These are phyloP conservation scores for Marronus borbonicus DNA, from an alignment of 2,888 invertebrate species.

Conservation along the genomic window DNA sequence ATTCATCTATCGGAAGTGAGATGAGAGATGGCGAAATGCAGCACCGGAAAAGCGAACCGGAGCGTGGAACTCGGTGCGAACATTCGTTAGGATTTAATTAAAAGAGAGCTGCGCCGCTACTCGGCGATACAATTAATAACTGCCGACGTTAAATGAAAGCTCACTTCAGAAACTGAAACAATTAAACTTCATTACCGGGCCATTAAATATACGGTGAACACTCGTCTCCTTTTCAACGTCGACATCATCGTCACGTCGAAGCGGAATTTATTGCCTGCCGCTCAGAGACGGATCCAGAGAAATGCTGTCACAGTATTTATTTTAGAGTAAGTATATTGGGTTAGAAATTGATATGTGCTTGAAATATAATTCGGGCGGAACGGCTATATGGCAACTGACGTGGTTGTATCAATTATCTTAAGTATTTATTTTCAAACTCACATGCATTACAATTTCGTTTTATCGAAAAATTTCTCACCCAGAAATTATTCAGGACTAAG, in stretches of 20 bases:
- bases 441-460: too few relatives aligned
- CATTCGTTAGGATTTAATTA: slow-evolving; percentile 59
- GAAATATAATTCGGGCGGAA: too few relatives aligned
- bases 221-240: slow-evolving; percentile 50
- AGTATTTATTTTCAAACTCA: too few relatives aligned
- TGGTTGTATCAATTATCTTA: too few relatives aligned
- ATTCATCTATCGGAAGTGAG: slow-evolving; percentile 14
- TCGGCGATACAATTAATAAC: slow-evolving; percentile 57
- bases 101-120: slow-evolving; percentile 40
- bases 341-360: too few relatives aligned
- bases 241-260: slow-evolving; percentile 39
- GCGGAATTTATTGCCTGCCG: slow-evolving; percentile 27
- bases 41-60: slow-evolving; percentile 32
- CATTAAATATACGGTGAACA: slow-evolving; percentile 55
- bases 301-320: neutral
- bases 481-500: too few relatives aligned
- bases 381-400: too few relatives aligned
- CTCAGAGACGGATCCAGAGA: slow-evolving; percentile 21
- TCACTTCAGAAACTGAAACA: slow-evolving; percentile 58
- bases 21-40: slow-evolving; percentile 30
- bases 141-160: slow-evolving; percentile 57
- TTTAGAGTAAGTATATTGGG: too few relatives aligned
- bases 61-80: slow-evolving; percentile 48
- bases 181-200: slow-evolving; percentile 58
- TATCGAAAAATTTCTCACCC: too few relatives aligned